Base-by-base conservation (phyloP, 2,113 vertebrate species). In the Tympanuchus pallidicinctus region DNA sequence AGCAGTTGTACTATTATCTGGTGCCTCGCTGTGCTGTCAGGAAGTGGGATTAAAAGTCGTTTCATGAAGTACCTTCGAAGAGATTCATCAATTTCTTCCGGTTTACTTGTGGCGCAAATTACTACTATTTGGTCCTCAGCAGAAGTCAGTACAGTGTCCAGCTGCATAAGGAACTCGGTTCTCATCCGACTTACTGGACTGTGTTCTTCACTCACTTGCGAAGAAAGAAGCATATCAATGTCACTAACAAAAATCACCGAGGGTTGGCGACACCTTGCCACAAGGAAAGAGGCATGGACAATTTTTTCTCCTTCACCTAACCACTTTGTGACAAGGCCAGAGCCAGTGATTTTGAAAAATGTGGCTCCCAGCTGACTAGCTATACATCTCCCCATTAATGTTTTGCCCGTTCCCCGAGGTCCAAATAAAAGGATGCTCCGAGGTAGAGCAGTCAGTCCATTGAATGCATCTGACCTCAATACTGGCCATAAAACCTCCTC, bases 1-100 rank as follows among this genome's bases (percentile, higher is more conserved):
- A 99, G 99, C 98, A 99, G 98, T 97, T 99, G 99, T 98, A 98
- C 99, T 98, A 99, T 99, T 98, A 99, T 99, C 98, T 99, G 99
- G 97, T 99, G 99, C 97, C 99, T 98, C 43, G 99, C 99, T 78
- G 98, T 98, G 97, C 98, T 98, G 98, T 99, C 99, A 94, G 99
- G 99, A 98, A 99, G 98, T 86, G 99, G 99, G 97, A 99, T 98
- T 97, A 99, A 99, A 98, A 99, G 98, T 97, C 99, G 98, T 98
- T 99, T 99, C 97, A 99, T 98, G 98, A 99, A 99, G 98, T 99
- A 99, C 97, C 99, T 99, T 98, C 99, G 97, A 97, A 99, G 98
- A 96, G 99, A 98, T 97, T 99, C 99, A 83, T 99, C 99, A 96
- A 99, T 99, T 98, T 99, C 99, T 97, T 99, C 99, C 7, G 99